These are phyloP conservation scores for Yasuhikotakia modesta DNA, from an alignment of 2,797 vertebrate species.

Conservation along the genomic window DNA sequence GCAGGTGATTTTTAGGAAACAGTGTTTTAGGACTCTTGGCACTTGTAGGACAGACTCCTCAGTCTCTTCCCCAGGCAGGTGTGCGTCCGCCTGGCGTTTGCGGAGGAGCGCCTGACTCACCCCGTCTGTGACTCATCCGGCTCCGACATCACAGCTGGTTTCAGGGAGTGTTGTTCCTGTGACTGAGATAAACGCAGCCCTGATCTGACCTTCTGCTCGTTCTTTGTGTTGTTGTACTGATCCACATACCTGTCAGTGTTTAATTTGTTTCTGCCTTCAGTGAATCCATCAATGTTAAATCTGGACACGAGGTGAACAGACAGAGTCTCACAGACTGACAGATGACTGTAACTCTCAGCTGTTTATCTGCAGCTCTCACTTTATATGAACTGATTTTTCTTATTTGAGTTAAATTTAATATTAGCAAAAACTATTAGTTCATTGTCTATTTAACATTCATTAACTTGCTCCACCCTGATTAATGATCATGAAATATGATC, in stretches of 20 bases:
- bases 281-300: slow-evolving; percentile 9
- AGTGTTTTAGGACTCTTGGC: slow-evolving; percentile 46
- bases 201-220: slow-evolving; percentile 46
- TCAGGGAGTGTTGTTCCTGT: slow-evolving; percentile 49
- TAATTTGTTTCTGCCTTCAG: slow-evolving; percentile 55
- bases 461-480: no score
- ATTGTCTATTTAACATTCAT: not conserved
- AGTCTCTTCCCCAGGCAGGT: slow-evolving; percentile 71
- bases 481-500: no score
- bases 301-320: not conserved
- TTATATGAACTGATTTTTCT: no score
- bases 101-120: slow-evolving; percentile 79
- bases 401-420: no score
- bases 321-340: no score
- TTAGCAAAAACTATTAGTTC: no score
- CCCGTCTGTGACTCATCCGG: slow-evolving; percentile 73
- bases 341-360: no score
- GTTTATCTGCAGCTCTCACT: no score
- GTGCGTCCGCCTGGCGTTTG: slow-evolving; percentile 71
- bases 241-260: slow-evolving; percentile 53
- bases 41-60: slow-evolving; percentile 62
- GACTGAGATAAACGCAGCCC: slow-evolving; percentile 53
- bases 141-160: slow-evolving; percentile 58
- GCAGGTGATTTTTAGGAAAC: slow-evolving; percentile 34
- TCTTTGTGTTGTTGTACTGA: slow-evolving; percentile 25